Evolutionary conservation across 2,113 vertebrate genomes (phyloP).

Genomic region (Corythaixoides concolor): DNA sequence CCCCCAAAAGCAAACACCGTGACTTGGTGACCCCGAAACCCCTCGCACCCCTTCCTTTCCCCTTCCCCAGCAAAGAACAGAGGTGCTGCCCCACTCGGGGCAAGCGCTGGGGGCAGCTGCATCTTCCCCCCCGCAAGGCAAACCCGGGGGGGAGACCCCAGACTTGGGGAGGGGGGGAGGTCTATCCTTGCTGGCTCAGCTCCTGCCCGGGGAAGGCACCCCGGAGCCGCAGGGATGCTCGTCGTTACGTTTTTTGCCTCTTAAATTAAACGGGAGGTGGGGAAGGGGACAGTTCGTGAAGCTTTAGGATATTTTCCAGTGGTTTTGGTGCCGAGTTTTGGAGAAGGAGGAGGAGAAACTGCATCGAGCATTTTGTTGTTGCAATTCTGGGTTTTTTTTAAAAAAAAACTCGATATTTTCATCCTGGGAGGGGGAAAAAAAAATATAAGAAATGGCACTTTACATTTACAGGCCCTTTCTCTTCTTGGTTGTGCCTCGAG

Average conservation of each 20-base stretch:
- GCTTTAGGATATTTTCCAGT: neutral
- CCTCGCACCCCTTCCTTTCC: neutral
- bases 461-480: neutral
- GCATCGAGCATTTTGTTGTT: neutral
- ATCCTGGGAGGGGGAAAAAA: neutral
- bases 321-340: neutral
- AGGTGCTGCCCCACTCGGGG: neutral
- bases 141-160: fast-evolving
- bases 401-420: neutral
- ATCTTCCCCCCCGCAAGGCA: no score
- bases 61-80: neutral
- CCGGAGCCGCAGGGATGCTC: neutral
- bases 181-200: neutral
- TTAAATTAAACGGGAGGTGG: neutral
- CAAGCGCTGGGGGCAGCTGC: fast-evolving
- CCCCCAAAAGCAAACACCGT: fast-evolving
- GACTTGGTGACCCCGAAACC: neutral
- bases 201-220: fast-evolving
- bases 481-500: neutral
- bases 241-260: neutral
- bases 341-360: neutral
- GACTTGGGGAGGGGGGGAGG: fast-evolving
- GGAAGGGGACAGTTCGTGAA: neutral
- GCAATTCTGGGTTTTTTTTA: neutral
- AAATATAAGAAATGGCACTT: conserved; percentile 48